Percentiles rank a stretch among this genome's conserved stretches.
Evolutionary conservation across 2,113 vertebrate species (phyloP).

Genomic region (Spilogale gracilis): DNA sequence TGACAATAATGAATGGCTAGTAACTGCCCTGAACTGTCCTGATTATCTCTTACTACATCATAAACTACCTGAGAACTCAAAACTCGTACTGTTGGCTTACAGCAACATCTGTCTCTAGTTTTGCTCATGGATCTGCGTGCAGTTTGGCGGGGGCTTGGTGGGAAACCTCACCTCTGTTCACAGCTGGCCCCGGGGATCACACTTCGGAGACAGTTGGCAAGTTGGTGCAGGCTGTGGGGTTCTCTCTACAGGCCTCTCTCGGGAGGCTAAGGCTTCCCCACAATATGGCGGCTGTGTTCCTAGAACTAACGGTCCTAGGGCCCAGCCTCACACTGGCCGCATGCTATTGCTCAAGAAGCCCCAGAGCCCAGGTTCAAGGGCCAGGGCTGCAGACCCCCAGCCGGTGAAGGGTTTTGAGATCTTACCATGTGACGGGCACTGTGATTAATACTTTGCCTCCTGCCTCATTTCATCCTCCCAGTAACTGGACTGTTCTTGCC

Average conservation of each 20-base stretch:
- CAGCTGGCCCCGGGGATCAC: rapidly evolving
- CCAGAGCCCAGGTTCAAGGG: not conserved
- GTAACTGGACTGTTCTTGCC: rapidly evolving
- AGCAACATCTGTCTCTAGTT: not conserved
- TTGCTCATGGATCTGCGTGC: not conserved
- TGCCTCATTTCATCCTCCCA: not conserved
- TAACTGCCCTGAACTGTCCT: not conserved
- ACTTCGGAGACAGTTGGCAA: not conserved
- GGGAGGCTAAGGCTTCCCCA: not conserved
- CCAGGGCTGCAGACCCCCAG: too few relatives aligned
- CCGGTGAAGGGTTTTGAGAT: not conserved
- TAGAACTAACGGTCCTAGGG: not conserved
- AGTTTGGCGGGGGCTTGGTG: not conserved
- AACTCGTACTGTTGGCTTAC: not conserved
- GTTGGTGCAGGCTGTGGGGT: not conserved
- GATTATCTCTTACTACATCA: not conserved
- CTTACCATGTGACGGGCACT: not conserved
- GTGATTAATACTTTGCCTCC: rapidly evolving
- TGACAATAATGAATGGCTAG: not conserved
- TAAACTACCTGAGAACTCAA: not conserved
- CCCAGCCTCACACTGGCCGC: rapidly evolving
- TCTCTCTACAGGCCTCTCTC: not conserved
- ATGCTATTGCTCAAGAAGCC: not conserved
- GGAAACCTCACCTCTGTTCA: not conserved
- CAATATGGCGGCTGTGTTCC: not conserved